A percentile compares a stretch with the other conserved stretches of the same genome.
These are phyloP conservation scores for Augochlora pura DNA, from an alignment of 1,140 invertebrate genomes.

Conservation along the genomic window DNA sequence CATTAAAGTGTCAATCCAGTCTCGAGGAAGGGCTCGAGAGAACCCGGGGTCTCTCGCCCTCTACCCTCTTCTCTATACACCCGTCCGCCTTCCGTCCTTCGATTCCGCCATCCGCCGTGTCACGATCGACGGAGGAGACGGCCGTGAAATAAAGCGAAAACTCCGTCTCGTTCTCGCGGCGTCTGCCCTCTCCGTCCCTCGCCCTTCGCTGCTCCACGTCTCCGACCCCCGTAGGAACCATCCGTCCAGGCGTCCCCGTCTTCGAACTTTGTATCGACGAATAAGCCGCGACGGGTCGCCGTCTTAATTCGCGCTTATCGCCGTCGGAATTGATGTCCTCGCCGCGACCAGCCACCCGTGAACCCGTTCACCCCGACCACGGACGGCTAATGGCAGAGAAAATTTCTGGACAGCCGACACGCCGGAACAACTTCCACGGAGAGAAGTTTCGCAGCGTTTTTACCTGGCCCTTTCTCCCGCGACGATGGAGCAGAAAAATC, in stretches of 20 bases:
- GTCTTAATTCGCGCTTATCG: constrained; percentile 45
- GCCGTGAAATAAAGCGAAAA: constrained; percentile 62
- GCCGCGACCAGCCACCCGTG: neutral
- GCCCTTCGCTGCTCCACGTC: too few relatives aligned
- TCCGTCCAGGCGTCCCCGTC: too few relatives aligned
- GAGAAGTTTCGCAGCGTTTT: too few relatives aligned
- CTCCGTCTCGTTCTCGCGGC: constrained; percentile 24
- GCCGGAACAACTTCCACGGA: too few relatives aligned
- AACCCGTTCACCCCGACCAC: neutral
- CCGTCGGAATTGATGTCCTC: constrained; percentile 10
- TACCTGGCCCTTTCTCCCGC: too few relatives aligned
- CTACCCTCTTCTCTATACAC: too few relatives aligned
- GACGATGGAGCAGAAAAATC: too few relatives aligned
- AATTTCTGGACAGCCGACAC: neutral
- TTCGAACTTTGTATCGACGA: constrained; percentile 44
- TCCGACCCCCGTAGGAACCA: too few relatives aligned
- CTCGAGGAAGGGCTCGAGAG: constrained; percentile 55
- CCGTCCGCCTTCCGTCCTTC: too few relatives aligned
- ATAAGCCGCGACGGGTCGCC: constrained; percentile 10
- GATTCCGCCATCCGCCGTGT: neutral
- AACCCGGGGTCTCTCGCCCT: neutral
- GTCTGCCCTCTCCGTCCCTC: neutral
- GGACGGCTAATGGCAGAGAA: neutral
- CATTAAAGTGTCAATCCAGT: constrained; percentile 75
- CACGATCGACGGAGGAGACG: constrained; percentile 47